Base-by-base conservation (phyloP, 2,797 vertebrate genomes). In the Catharus ustulatus region DNA sequence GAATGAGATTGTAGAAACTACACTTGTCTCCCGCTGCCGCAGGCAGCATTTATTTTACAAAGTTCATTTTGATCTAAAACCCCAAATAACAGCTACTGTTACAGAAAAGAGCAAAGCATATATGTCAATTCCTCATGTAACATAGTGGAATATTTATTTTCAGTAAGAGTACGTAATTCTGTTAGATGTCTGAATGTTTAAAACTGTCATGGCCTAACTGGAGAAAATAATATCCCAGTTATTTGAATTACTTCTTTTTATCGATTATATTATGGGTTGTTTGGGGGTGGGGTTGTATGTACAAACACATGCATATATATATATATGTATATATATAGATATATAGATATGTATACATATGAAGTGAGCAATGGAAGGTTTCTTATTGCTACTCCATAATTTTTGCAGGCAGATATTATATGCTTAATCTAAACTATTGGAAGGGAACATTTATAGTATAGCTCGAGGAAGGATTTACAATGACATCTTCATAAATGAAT, bases 361-460 rank as follows among this genome's bases (percentile, higher is more conserved):
- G 8, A 52, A 9, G 6, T 52, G 13, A 62, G 13, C 11, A 26
- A 17, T 0, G 2, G 2, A 5, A 1, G 7, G 2, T 15, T 30
- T 43, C 30, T n/a, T 78, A 38, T 9, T 49, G 14, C 7, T 48
- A 63, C 3, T 45, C 19, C 24, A 36, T 13, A 40, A 34, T 54
- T 79, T 76, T 69, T 74, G 26, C 32, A 52, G 30, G 11, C 18
- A 48, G 17, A 36, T 16, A n/a, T 54, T 40, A 77, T 46, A 27
- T 20, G 48, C 6, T 54, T 73, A 48, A 21, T 43, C 30, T 89
- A 62, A 91, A 30, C 5, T 79, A 26, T 20, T 58, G 19, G 21
- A 84, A 81, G 9, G 16, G 11, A 54, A 40, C 5, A 16, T 64
- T 72, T 72, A 3, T 42, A 45, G 20, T 22, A 42, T 5, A 68